Conservation (phyloP, 2,113 vertebrate species). For the Colinus virginianus region DNA sequence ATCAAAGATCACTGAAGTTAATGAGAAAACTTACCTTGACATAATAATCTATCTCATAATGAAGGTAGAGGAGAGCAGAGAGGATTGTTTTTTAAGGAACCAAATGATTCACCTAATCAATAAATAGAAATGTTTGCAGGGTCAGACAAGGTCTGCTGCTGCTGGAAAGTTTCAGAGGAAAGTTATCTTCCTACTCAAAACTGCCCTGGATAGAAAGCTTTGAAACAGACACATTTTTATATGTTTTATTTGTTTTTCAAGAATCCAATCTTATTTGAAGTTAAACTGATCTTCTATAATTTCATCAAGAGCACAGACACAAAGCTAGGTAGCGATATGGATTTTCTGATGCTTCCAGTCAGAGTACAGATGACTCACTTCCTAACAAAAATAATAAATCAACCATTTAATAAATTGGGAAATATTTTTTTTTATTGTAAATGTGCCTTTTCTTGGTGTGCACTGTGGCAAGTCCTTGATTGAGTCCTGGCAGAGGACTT, state of each 20-base stretch:
- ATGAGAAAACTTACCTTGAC: conserved; percentile 47
- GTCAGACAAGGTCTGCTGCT: background rate
- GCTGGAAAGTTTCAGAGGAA: background rate
- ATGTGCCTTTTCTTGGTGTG: background rate
- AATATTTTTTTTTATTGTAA: background rate
- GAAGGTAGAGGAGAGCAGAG: background rate
- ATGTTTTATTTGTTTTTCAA: background rate
- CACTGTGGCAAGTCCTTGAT: background rate
- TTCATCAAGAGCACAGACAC: background rate
- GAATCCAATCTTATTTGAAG: background rate
- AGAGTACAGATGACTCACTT: background rate
- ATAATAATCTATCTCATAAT: background rate
- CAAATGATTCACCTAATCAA: conserved; percentile 49
- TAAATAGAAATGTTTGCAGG: background rate
- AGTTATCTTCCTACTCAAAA: background rate
- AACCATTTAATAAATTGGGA: background rate
- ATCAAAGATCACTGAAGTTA: conserved; percentile 33
- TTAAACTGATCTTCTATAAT: background rate
- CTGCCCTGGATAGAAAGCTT: background rate
- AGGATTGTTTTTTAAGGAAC: background rate
- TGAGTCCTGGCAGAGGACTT: background rate
- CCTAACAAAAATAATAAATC: background rate
- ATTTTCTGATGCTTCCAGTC: conserved; percentile 21
- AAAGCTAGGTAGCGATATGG: background rate
- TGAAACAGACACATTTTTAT: background rate